phyloP scores from a whole-genome alignment of 2,797 vertebrate genomes.

The Capromys pilorides region DNA sequence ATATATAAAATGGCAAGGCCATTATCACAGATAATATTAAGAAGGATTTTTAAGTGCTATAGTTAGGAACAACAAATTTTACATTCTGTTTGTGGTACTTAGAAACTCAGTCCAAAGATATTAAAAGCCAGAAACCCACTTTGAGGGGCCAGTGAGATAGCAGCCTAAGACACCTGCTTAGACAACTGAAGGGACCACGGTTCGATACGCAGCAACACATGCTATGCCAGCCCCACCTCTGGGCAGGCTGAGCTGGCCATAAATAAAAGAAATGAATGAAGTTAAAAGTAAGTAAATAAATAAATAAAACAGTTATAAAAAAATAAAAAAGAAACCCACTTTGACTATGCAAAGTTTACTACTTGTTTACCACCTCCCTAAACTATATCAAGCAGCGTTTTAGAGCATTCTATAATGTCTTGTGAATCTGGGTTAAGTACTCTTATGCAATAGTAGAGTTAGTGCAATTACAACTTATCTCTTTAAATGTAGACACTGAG shows the following conservation, averaged over 20 bases:
- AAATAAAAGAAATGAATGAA: too few relatives aligned
- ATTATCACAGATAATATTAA: background rate
- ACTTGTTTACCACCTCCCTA: background rate
- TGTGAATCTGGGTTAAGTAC: background rate
- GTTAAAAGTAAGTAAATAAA: too few relatives aligned
- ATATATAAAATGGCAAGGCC: background rate
- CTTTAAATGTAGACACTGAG: background rate
- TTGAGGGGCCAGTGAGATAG: background rate
- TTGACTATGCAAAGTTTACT: background rate
- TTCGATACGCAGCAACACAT: too few relatives aligned
- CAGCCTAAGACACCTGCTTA: too few relatives aligned
- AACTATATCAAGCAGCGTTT: background rate
- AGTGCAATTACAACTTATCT: background rate
- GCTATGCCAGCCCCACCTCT: too few relatives aligned
- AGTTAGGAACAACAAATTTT: background rate
- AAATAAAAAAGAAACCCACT: background rate
- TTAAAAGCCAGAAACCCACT: background rate
- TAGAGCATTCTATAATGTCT: background rate
- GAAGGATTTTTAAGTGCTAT: background rate
- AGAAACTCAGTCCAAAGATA: background rate
- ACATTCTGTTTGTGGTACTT: background rate
- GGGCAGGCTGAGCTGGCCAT: too few relatives aligned
- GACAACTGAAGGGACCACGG: too few relatives aligned
- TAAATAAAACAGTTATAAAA: too few relatives aligned
- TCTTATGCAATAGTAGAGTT: background rate